Base-by-base conservation (phyloP, 2,797 vertebrate species). In the Myotis vivesi region DNA sequence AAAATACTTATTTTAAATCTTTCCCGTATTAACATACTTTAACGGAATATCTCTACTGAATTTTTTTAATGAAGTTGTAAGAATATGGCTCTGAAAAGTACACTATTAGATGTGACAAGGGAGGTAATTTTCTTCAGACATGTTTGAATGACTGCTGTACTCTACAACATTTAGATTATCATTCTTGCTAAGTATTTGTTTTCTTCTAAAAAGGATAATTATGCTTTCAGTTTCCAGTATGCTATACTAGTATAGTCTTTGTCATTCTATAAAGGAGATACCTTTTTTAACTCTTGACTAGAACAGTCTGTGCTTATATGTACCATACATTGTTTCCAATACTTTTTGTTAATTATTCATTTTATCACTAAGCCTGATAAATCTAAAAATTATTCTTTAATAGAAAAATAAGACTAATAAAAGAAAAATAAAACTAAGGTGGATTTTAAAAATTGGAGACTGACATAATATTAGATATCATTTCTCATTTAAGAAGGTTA, bases 401-500 rank as follows among this genome's bases (percentile, higher is more conserved):
- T 96, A 97, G 89, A 87, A 33, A 95, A 94, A 73, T 92, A 89
- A 87, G 73, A 89, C 55, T 88, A 76, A 93, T 30, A 97, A 64
- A n/a, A n/a, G 89, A 83, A 36, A 95, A 93, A 73, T 89, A 89
- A 89, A 75, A 87, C 51, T 89, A 77, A 94, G 83, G 53, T 96
- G 79, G 77, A 93, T 92, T 96, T 94, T 51, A 69, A 69, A 95
- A 95, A 87, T 97, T 95, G 92, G 97, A 97, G 46, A 95, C 25
- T 96, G 90, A 81, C 95, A 89, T 96, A 96, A 96, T 97, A 89
- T 97, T 97, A 97, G 86, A 62, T 98, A 23, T 84, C 68, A 87
- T 96, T 97, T 97, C 94, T 96, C 73, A 80, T 94, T 95, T 96
- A 91, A 97, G 89, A 96, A 97, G 90, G 92, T 97, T 96, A 95